phyloP scores from a whole-genome alignment of 1,140 invertebrate species.

The Drosophila baimaii region DNA sequence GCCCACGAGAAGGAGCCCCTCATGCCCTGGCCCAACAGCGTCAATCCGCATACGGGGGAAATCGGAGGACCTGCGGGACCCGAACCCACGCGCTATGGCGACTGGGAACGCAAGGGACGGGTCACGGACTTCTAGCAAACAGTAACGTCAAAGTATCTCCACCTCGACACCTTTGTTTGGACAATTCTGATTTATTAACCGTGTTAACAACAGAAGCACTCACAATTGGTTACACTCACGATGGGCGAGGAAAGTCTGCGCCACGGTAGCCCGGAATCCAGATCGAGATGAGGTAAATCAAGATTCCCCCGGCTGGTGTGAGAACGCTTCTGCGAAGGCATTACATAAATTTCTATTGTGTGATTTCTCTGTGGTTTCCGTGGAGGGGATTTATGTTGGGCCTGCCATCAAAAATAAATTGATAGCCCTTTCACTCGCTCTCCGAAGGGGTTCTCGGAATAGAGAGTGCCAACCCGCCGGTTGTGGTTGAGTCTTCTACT shows the following conservation, averaged over 20 bases:
- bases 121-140: constrained; percentile 86
- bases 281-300: constrained; percentile 33
- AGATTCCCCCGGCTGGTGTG: constrained; percentile 27
- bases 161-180: constrained; percentile 34
- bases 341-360: constrained; percentile 78
- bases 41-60: constrained; percentile 93
- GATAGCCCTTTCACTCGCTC: constrained; percentile 48
- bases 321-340: constrained; percentile 66
- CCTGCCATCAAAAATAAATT: constrained; percentile 69
- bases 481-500: constrained; percentile 8
- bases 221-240: constrained; percentile 54
- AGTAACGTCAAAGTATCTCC: constrained; percentile 11
- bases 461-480: constrained; percentile 33
- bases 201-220: constrained; percentile 65
- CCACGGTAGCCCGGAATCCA: constrained; percentile 51
- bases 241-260: constrained; percentile 21
- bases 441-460: constrained; percentile 67
- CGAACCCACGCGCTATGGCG: constrained; percentile 99
- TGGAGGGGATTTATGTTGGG: constrained; percentile 62
- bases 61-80: constrained; percentile 96
- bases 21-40: constrained; percentile 86
- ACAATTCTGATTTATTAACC: constrained; percentile 63
- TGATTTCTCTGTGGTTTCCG: constrained; percentile 58
- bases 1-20: constrained; percentile 60
- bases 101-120: constrained; percentile 99